A percentile compares a stretch with the other conserved stretches of the same genome.
Conservation (phyloP, 2,113 vertebrate species). For the Bettongia penicillata region DNA sequence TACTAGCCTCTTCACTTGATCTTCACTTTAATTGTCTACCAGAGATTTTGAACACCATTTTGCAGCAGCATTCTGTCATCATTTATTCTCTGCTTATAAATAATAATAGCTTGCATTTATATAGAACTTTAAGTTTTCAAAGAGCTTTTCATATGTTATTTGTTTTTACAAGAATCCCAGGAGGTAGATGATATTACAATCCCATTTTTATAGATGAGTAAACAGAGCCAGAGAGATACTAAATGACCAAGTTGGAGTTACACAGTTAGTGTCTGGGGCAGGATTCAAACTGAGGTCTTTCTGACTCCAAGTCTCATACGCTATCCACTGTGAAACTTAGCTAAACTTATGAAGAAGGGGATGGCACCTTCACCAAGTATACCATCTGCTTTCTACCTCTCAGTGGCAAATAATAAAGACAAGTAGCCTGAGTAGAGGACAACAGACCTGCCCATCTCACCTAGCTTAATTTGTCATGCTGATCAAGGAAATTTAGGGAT, state of each 20-base stretch:
- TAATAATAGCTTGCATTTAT: too few relatives aligned
- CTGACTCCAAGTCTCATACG: too few relatives aligned
- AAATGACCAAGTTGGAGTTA: too few relatives aligned
- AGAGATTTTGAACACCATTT: background rate
- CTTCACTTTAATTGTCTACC: background rate
- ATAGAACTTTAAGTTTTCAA: too few relatives aligned
- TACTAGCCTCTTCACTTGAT: background rate
- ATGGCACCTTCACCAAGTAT: background rate
- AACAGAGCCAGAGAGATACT: too few relatives aligned
- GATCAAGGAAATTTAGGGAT: background rate
- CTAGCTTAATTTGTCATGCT: background rate
- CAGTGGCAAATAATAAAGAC: background rate
- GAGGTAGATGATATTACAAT: too few relatives aligned
- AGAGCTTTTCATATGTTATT: too few relatives aligned
- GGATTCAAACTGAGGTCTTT: too few relatives aligned
- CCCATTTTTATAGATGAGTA: too few relatives aligned
- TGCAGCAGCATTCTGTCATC: background rate
- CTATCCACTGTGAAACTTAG: background rate
- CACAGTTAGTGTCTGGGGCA: too few relatives aligned
- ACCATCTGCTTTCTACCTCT: background rate
- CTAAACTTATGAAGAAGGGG: background rate
- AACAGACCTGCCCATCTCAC: background rate
- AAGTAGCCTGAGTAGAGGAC: background rate
- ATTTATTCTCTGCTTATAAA: background rate
- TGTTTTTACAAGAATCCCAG: too few relatives aligned